Percentiles rank a stretch among this genome's conserved stretches.
Conservation (phyloP, 2,797 vertebrate species). For the Phataginus tetradactyla region DNA sequence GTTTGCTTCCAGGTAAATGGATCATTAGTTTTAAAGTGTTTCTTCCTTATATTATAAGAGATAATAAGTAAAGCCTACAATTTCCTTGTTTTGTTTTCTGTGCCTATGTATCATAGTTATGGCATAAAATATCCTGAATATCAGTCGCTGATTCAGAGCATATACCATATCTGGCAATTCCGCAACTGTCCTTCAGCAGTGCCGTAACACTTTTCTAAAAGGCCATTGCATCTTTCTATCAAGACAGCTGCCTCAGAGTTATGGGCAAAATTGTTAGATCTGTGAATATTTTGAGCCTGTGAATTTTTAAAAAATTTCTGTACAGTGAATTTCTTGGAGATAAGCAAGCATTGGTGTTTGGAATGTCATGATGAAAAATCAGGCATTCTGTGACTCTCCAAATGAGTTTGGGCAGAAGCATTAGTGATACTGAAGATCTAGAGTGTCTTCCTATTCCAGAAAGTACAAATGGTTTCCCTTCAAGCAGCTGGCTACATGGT, state of each 20-base stretch:
- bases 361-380: neutral
- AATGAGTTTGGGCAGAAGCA: neutral
- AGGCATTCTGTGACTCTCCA: neutral
- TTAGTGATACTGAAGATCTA: neutral
- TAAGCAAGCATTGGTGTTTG: neutral
- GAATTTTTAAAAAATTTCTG: neutral
- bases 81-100: neutral
- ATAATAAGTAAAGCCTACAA: neutral
- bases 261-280: neutral
- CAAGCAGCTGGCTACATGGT: neutral
- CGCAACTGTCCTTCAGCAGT: neutral
- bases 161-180: neutral
- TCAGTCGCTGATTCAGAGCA: neutral
- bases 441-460: neutral
- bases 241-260: neutral
- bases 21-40: neutral
- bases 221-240: neutral
- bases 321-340: neutral
- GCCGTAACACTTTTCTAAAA: neutral
- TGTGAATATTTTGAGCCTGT: neutral
- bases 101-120: neutral
- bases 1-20: neutral
- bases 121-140: neutral
- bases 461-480: neutral
- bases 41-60: neutral